Conservation (phyloP, 2,797 vertebrate species). For the Manis pentadactyla region DNA sequence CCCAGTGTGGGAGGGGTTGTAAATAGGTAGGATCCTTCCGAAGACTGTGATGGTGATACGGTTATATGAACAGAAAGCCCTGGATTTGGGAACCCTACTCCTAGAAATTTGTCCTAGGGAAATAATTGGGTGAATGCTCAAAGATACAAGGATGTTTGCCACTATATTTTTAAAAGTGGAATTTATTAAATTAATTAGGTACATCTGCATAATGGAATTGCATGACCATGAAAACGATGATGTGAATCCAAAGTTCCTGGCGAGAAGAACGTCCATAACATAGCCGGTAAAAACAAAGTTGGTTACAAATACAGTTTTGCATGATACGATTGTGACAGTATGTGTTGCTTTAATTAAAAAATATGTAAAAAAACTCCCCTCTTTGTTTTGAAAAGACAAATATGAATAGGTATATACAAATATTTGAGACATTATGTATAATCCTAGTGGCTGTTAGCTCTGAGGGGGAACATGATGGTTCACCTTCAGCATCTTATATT, state of each 20-base stretch:
- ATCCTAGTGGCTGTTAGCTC: neutral
- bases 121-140: neutral
- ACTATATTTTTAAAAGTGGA: neutral
- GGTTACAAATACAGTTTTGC: neutral
- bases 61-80: neutral
- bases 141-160: neutral
- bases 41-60: neutral
- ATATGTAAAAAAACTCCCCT: neutral
- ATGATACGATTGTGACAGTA: neutral
- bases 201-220: neutral
- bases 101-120: neutral
- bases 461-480: neutral
- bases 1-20: no score
- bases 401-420: neutral
- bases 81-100: neutral
- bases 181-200: neutral
- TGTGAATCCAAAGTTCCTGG: neutral
- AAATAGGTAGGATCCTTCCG: neutral
- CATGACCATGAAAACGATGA: neutral
- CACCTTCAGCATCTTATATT: neutral
- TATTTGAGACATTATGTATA: neutral
- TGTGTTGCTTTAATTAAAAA: neutral
- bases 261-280: neutral
- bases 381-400: constrained; percentile 28
- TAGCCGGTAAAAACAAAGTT: neutral